A percentile compares a stretch with the other conserved stretches of the same genome.
Evolutionary conservation across 1,140 invertebrate species (phyloP).

Genomic region (Drosophila kepulauana): DNA sequence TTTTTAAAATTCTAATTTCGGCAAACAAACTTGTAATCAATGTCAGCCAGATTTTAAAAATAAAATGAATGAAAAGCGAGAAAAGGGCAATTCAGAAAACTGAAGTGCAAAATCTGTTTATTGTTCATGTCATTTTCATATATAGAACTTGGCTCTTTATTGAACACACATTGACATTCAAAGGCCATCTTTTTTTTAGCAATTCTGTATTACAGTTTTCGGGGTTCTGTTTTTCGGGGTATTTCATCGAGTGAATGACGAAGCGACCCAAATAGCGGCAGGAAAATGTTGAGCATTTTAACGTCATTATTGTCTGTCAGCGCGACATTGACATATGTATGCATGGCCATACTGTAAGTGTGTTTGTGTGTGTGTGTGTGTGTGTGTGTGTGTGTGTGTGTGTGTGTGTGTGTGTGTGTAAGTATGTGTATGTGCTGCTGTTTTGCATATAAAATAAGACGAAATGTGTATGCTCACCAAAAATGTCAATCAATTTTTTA

Average conservation of each 20-base stretch:
- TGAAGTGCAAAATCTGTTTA: conserved; percentile 1
- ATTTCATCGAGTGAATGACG: neutral
- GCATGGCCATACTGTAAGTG: conserved; percentile 6
- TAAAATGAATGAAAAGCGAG: too few species aligned
- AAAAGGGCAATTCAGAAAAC: too few species aligned
- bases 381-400: conserved; percentile 13
- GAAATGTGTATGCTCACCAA: conserved; percentile 81
- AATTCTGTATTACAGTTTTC: neutral
- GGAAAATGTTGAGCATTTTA: conserved; percentile 78
- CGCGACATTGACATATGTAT: conserved; percentile 75
- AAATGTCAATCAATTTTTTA: conserved; percentile 82
- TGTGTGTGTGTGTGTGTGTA: conserved; percentile 44
- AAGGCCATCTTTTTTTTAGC: neutral
- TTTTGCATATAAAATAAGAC: conserved; percentile 81
- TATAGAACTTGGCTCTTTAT: neutral
- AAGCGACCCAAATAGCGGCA: conserved; percentile 31
- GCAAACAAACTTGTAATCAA: too few species aligned
- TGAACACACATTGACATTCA: neutral
- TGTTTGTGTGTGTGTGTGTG: conserved; percentile 47
- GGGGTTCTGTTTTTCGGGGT: neutral
- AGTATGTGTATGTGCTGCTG: conserved; percentile 47
- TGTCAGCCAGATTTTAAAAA: too few species aligned
- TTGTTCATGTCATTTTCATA: neutral
- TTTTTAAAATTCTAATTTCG: too few species aligned
- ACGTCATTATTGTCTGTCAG: conserved; percentile 84